Conservation (phyloP, 2,113 vertebrate genomes). For the Melanostigma gelatinosum region DNA sequence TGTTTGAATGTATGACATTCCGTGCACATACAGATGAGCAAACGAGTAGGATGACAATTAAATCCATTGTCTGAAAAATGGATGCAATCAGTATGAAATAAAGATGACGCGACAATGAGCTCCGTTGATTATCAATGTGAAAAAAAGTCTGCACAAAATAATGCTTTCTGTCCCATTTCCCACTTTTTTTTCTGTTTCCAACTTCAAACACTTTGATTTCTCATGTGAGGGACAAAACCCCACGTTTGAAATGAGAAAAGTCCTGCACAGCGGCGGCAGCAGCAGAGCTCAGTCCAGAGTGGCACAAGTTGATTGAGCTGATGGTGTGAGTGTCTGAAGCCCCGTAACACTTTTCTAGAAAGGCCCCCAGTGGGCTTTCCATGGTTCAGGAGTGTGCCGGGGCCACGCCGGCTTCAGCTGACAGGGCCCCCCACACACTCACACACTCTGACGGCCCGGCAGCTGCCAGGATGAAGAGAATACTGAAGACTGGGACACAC, state of each 20-base stretch:
- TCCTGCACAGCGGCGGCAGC: constrained; percentile 25
- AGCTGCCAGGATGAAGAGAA: constrained; percentile 69
- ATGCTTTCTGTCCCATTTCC: background rate
- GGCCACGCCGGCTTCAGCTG: constrained; percentile 48
- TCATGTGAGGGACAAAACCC: constrained; percentile 37
- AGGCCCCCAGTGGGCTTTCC: constrained; percentile 54
- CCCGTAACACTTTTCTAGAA: constrained; percentile 50
- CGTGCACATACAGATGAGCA: background rate
- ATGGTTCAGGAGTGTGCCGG: constrained; percentile 49
- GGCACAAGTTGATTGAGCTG: constrained; percentile 71
- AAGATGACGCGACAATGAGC: constrained; percentile 47
- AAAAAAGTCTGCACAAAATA: constrained; percentile 8
- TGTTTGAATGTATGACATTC: constrained; percentile 19
- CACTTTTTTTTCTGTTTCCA: background rate
- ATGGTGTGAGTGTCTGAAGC: constrained; percentile 49
- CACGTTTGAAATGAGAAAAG: constrained; percentile 41
- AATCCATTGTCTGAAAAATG: constrained; percentile 55
- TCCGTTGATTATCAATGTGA: constrained; percentile 39
- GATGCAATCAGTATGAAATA: constrained; percentile 59
- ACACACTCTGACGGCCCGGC: constrained; percentile 49
- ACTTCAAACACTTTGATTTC: constrained; percentile 55
- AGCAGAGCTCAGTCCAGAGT: constrained; percentile 39
- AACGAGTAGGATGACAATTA: constrained; percentile 47
- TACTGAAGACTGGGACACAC: constrained; percentile 43
- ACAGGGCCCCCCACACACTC: constrained; percentile 51